Evolutionary conservation across 2,888 invertebrate genomes (phyloP).

Genomic region (Xestia ashworthii): DNA sequence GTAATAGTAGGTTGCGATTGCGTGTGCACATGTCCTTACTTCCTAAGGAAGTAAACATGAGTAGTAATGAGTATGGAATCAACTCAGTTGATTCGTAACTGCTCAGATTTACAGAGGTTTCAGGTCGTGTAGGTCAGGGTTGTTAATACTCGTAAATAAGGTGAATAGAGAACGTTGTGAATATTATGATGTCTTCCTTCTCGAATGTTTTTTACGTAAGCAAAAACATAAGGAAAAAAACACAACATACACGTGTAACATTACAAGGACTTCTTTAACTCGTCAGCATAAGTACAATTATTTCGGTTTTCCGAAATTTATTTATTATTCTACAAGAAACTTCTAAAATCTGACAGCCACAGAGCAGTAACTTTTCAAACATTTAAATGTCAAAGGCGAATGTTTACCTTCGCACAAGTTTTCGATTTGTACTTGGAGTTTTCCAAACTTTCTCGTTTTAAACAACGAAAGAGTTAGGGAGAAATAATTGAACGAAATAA

Average conservation of each 20-base stretch:
- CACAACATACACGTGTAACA: not conserved
- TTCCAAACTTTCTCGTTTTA: constrained; percentile 30
- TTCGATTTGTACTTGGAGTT: constrained; percentile 32
- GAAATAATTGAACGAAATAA: constrained; percentile 23
- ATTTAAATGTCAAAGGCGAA: constrained; percentile 58
- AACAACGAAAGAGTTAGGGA: not conserved
- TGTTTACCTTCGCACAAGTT: constrained; percentile 47
- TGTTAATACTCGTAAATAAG: constrained; percentile 15
- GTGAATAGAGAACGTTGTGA: constrained; percentile 4
- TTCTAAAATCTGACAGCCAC: constrained; percentile 30
- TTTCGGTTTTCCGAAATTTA: constrained; percentile 3
- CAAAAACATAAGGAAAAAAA: not conserved
- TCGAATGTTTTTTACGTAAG: not conserved
- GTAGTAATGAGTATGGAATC: constrained; percentile 13
- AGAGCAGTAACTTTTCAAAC: constrained; percentile 36
- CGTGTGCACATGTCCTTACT: constrained; percentile 41
- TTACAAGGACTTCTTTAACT: not conserved
- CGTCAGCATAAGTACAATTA: not conserved
- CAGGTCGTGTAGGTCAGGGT: constrained; percentile 15
- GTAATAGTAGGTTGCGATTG: constrained; percentile 49
- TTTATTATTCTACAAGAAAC: constrained; percentile 29
- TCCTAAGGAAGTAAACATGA: constrained; percentile 28
- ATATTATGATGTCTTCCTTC: not conserved
- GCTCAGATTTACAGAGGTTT: constrained; percentile 15
- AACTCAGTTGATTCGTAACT: constrained; percentile 19